Percentiles rank a stretch among this genome's conserved stretches.
phyloP scores from a whole-genome alignment of 2,113 vertebrate genomes.

The Eulemur rufifrons region DNA sequence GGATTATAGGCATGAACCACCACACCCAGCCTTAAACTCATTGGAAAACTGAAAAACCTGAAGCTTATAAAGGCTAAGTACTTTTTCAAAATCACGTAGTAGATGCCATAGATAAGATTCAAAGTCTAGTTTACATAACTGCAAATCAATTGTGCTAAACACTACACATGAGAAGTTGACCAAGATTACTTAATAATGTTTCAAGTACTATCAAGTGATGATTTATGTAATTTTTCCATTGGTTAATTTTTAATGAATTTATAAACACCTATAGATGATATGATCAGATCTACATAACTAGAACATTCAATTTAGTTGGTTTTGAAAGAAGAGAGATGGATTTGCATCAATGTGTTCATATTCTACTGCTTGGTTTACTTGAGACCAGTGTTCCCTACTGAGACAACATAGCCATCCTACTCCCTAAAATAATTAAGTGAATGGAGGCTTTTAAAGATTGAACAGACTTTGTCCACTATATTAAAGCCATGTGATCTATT shows the following conservation, averaged over 20 bases:
- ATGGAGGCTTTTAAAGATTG: neutral
- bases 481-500: neutral
- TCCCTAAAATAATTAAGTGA: slow-evolving; percentile 18
- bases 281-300: neutral
- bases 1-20: too few species aligned
- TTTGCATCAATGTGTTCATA: neutral
- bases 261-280: neutral
- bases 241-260: neutral
- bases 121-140: neutral
- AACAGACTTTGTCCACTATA: neutral
- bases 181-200: neutral
- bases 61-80: neutral
- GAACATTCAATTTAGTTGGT: neutral
- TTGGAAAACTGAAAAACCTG: neutral
- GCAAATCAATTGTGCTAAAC: neutral
- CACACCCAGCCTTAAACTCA: too few species aligned
- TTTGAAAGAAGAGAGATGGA: neutral
- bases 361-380: neutral
- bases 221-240: neutral
- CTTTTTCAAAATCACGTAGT: neutral
- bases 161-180: neutral
- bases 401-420: neutral
- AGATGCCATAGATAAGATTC: neutral
- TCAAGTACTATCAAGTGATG: neutral
- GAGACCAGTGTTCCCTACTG: neutral